These are phyloP conservation scores for Lepidurus packardi DNA, from an alignment of 1,140 invertebrate genomes.

Conservation along the genomic window DNA sequence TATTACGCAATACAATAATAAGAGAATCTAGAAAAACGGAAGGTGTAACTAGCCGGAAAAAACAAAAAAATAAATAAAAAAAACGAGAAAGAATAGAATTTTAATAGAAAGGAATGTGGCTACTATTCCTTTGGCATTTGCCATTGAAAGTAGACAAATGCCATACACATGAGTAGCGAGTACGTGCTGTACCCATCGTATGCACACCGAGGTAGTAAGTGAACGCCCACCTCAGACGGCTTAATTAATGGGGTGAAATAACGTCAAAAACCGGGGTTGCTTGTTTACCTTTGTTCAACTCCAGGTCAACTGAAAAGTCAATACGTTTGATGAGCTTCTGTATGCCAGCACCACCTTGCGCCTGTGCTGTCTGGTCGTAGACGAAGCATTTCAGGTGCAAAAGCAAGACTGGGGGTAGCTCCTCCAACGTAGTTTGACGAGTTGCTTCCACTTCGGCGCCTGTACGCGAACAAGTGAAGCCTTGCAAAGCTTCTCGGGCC, in stretches of 20 bases:
- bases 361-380: constrained; percentile 59
- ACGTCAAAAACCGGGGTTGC: not conserved
- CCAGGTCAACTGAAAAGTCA: constrained; percentile 80
- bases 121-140: constrained; percentile 7
- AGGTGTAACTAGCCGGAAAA: not conserved
- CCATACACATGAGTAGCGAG: constrained; percentile 18
- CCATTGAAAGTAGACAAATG: not conserved
- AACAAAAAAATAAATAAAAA: not conserved
- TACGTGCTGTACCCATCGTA: not conserved
- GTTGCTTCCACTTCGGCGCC: constrained; percentile 75
- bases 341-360: constrained; percentile 54
- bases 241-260: not conserved
- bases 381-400: constrained; percentile 77
- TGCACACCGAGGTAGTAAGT: constrained; percentile 7
- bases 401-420: constrained; percentile 76
- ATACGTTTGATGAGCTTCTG: constrained; percentile 86
- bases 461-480: constrained; percentile 71
- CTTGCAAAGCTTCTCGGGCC: constrained; percentile 72
- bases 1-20: too few relatives aligned
- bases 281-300: constrained; percentile 75
- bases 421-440: constrained; percentile 78
- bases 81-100: not conserved
- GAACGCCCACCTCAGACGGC: constrained; percentile 10
- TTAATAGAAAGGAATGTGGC: not conserved
- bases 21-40: too few relatives aligned